A percentile compares a stretch with the other conserved stretches of the same genome.
These are phyloP conservation scores for Rhodinocichla rosea DNA, from an alignment of 2,113 vertebrate species.

Conservation along the genomic window DNA sequence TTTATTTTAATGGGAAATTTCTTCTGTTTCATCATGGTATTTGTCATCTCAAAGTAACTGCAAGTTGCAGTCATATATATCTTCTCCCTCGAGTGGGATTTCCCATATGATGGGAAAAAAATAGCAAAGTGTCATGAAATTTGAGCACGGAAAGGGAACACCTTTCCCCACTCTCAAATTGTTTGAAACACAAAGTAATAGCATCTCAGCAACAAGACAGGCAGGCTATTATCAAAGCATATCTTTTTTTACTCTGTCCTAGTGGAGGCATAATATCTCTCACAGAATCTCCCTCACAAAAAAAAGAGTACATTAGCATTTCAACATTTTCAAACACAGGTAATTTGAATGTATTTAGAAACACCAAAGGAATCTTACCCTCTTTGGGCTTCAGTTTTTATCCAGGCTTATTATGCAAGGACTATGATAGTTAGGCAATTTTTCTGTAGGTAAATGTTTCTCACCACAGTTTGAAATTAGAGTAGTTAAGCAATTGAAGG, in stretches of 20 bases:
- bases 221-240: not conserved
- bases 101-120: constrained; percentile 4
- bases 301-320: not conserved
- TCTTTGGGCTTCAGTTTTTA: not conserved
- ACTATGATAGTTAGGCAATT: not conserved
- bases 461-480: not conserved
- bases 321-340: not conserved
- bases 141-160: constrained; percentile 5
- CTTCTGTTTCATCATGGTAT: constrained; percentile 43
- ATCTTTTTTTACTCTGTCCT: not conserved
- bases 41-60: constrained; percentile 36
- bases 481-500: not conserved
- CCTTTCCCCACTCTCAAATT: not conserved
- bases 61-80: not conserved
- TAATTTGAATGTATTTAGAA: not conserved
- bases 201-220: not conserved
- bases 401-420: not conserved
- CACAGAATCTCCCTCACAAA: not conserved
- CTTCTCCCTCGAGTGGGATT: constrained; percentile 16
- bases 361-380: fast-evolving
- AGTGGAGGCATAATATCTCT: not conserved
- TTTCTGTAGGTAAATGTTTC: not conserved
- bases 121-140: not conserved
- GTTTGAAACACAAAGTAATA: not conserved
- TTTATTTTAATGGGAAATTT: constrained; percentile 65